These are phyloP conservation scores for Synaphobranchus kaupii DNA, from an alignment of 2,797 vertebrate species.

Conservation along the genomic window DNA sequence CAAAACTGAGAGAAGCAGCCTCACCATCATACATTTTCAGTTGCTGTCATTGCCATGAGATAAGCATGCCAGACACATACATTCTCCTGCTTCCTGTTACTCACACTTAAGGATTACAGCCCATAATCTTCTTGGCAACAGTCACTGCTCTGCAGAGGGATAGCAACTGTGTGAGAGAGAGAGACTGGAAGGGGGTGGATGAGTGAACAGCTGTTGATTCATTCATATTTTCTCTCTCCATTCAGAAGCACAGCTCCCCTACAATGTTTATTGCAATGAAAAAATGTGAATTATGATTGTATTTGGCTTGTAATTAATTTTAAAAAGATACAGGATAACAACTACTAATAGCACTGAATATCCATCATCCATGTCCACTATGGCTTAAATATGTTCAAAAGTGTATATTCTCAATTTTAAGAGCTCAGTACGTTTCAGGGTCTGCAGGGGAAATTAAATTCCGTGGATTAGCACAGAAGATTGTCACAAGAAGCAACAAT, in stretches of 20 bases:
- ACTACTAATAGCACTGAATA: too few relatives aligned
- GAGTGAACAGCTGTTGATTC: slow-evolving; percentile 64
- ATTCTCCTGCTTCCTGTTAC: slow-evolving; percentile 57
- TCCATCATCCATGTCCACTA: too few relatives aligned
- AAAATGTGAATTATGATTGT: too few relatives aligned
- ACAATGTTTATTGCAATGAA: too few relatives aligned
- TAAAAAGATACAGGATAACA: too few relatives aligned
- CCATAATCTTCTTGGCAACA: slow-evolving; percentile 81
- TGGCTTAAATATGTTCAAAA: too few relatives aligned
- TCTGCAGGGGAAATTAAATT: too few relatives aligned
- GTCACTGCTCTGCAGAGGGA: slow-evolving; percentile 43
- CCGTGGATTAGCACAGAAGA: too few relatives aligned
- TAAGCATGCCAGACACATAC: slow-evolving; percentile 64
- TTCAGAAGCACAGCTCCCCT: slow-evolving; percentile 50
- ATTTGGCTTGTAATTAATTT: too few relatives aligned
- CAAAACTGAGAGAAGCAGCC: slow-evolving; percentile 27
- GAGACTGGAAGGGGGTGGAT: slow-evolving; percentile 26
- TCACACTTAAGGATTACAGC: slow-evolving; percentile 73
- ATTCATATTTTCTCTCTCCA: slow-evolving; percentile 65
- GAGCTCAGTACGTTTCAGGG: too few relatives aligned
- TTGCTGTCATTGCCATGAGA: slow-evolving; percentile 55
- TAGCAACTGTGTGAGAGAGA: slow-evolving; percentile 15
- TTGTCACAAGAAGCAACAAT: too few relatives aligned
- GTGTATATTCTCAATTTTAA: too few relatives aligned
- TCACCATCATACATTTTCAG: slow-evolving; percentile 55